These are phyloP conservation scores for Rhinogobio ventralis DNA, from an alignment of 2,797 vertebrate genomes.

Conservation along the genomic window DNA sequence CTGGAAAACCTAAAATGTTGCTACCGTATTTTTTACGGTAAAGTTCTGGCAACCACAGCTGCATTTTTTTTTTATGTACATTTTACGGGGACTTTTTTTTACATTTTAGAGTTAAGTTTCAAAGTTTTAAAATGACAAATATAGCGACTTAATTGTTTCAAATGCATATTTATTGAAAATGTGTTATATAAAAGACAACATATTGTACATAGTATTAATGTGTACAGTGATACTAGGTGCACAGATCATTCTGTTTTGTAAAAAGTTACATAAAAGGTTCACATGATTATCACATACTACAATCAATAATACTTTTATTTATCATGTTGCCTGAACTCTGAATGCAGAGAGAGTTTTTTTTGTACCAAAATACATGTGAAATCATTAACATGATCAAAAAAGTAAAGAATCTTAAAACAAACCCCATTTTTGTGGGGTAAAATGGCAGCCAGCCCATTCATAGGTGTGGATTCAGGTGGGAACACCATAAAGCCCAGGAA, in stretches of 20 bases:
- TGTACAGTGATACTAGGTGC: constrained; percentile 35
- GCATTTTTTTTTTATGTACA: too few species aligned
- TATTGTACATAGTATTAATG: constrained; percentile 37
- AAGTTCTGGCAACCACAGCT: too few species aligned
- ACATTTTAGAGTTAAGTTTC: neutral
- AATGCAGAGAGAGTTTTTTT: constrained; percentile 43
- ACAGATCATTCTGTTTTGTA: constrained; percentile 28
- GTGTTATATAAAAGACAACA: constrained; percentile 68
- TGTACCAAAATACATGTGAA: constrained; percentile 46
- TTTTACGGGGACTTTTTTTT: too few species aligned
- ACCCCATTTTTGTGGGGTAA: neutral
- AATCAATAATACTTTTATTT: constrained; percentile 31
- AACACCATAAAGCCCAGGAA: constrained; percentile 2
- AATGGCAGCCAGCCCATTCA: neutral
- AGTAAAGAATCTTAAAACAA: neutral
- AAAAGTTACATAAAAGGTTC: constrained; percentile 39
- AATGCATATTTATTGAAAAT: constrained; percentile 77
- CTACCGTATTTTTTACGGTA: too few species aligned
- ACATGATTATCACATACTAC: constrained; percentile 39
- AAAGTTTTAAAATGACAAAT: constrained; percentile 53
- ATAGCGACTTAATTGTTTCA: constrained; percentile 56
- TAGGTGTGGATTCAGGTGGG: neutral
- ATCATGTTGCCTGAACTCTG: constrained; percentile 42
- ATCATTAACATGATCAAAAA: constrained; percentile 16
- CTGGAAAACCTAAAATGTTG: too few species aligned